A percentile compares a stretch with the other conserved stretches of the same genome.
Evolutionary conservation across 92 coral and sea anemone genomes (phyloP).

Genomic region (Scolanthus callimorphus): DNA sequence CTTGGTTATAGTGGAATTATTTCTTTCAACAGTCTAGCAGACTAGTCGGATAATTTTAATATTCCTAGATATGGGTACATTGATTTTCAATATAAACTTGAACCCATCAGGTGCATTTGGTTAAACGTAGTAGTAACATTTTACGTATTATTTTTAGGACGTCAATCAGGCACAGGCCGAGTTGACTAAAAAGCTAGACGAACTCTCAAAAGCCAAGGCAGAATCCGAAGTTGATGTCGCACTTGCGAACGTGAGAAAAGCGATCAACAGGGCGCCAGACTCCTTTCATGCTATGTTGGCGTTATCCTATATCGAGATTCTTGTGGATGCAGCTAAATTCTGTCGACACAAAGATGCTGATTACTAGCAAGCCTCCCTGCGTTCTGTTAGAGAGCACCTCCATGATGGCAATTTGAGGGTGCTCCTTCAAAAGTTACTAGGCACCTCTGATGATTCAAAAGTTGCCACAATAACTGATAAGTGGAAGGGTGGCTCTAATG

Average conservation of each 20-base stretch:
- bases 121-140: too few species aligned
- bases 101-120: too few species aligned
- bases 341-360: neutral
- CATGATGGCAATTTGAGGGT: neutral
- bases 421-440: neutral
- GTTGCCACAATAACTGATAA: neutral
- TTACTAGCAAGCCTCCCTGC: neutral
- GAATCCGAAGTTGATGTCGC: neutral
- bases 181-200: neutral
- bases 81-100: too few species aligned
- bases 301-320: neutral
- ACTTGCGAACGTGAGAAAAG: neutral
- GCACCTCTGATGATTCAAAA: neutral
- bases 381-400: neutral
- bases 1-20: too few species aligned
- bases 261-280: neutral
- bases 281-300: neutral
- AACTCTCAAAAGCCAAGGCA: neutral
- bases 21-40: too few species aligned
- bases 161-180: too few species aligned
- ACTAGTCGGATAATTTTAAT: too few species aligned
- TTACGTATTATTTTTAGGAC: too few species aligned
- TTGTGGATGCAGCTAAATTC: neutral
- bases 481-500: neutral
- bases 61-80: too few species aligned